Conservation (phyloP, 1,140 invertebrate species). For the Leptinotarsa lineolata region DNA sequence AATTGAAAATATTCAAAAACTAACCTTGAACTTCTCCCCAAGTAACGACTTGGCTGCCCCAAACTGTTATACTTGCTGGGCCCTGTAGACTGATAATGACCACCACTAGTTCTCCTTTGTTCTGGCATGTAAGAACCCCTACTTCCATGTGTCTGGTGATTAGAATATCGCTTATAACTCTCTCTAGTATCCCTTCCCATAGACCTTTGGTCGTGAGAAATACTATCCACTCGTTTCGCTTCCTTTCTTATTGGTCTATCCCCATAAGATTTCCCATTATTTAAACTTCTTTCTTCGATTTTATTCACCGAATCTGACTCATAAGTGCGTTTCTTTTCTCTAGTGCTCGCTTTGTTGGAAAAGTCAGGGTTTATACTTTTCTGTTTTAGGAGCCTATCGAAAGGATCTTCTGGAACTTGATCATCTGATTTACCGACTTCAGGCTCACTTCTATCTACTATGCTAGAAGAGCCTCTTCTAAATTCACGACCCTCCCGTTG, state of each 20-base stretch:
- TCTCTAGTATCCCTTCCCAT: neutral
- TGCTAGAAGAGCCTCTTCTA: neutral
- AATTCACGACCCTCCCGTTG: neutral
- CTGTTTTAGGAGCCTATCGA: neutral
- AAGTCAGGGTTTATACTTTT: neutral
- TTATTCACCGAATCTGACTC: neutral
- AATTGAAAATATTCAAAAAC: neutral
- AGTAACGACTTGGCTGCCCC: neutral
- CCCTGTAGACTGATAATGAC: neutral
- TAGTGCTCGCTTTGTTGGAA: neutral
- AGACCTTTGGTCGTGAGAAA: neutral
- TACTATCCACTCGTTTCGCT: neutral
- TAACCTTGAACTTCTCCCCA: neutral
- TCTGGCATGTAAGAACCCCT: neutral
- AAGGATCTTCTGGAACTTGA: neutral
- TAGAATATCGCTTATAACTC: neutral
- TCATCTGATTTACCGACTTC: neutral
- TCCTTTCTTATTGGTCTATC: neutral
- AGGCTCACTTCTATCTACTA: neutral
- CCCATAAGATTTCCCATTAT: neutral
- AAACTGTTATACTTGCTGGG: neutral
- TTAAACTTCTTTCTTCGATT: neutral
- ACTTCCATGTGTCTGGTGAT: neutral
- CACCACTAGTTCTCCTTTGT: neutral
- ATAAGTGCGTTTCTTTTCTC: neutral